Base-by-base conservation (phyloP, 1,140 invertebrate genomes). In the Trachymyrmex cornetzi region DNA sequence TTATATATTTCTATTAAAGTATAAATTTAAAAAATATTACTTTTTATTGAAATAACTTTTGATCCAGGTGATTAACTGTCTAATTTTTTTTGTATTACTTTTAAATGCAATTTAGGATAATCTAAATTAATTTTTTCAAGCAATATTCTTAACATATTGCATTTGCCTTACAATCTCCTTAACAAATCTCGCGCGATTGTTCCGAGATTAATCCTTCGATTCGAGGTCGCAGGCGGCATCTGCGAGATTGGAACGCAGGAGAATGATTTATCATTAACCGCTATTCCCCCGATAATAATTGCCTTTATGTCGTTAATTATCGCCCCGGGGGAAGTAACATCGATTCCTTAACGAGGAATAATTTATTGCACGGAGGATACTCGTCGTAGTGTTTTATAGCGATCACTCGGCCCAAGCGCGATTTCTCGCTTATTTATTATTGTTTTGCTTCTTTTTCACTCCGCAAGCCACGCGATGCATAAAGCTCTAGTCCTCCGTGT, bases 301-400 rank as follows among this genome's bases (percentile, higher is more conserved):
- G 59, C 82, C 27, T 53, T 57, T 50, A 38, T 24, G 69, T 89
- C 57, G 66, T 71, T 77, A 77, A 89, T 88, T 88, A 89, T 89
- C 82, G 81, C 82, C 22, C 24, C 16, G 79, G 50, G 48, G 14
- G 27, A 16, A 63, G n/a, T 67, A 79, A 79, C 82, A 79, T 89
- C 66, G 59, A 86, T 89, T 86, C 66, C 66, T 89, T 88, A 88
- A 88, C 34, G 50, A 86, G 59, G 44, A 22, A 77, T 85, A 55
- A 89, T 85, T 85, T 87, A 75, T 87, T 48, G 55, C 22, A 6
- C 22, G n/a, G 30, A 27, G 74, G 48, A 50, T 16, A 24, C 19
- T n/a, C 50, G 53, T 82, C 74, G 34, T 24, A 22, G 16, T 61
- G 55, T 85, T 77, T 74, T 61, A 86, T 57, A 48, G 30, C 85